Evolutionary conservation across 2,113 vertebrate species (phyloP), one percentile per base, ranked within the genome.

Genomic region (Brachypteracias leptosomus): DNA sequence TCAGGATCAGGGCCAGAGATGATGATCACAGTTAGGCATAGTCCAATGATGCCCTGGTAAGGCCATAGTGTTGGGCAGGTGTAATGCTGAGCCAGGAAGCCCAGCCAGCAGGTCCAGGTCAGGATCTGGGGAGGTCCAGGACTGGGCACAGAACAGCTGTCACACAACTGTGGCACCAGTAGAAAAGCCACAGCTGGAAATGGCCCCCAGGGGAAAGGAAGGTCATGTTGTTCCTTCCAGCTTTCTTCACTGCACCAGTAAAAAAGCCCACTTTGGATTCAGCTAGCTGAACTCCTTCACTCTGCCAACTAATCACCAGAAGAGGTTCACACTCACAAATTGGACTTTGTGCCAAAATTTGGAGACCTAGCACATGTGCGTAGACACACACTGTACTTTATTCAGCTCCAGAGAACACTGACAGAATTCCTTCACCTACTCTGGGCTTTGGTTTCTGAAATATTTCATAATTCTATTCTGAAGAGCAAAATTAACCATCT

Each of bases 191-290:
- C 20, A 65, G 33, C 13, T 78, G 57, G 20, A 81, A 81, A 65
- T 0, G 0, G 3, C 12, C 18, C 33, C 10, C 0, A 0, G 3
- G 8, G 4, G 3, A 29, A 42, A 16, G 26, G 0, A 3, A 18
- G 11, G 28, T 2, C 13, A 76, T 58, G 47, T 36, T 15, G n/a
- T 79, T 66, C 6, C 28, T 42, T 67, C 24, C 31, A 67, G 40
- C 28, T 86, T 79, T 40, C 31, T 46, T 57, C 36, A 19, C 33
- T 51, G 49, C 21, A 46, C 11, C 5, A 5, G 20, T 44, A 16
- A 81, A 19, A 15, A 12, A 54, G 24, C 18, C n/a, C 51, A 38
- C 8, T 35, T 35, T 52, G 36, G 51, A 31, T 26, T 74, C 51
- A 7, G 49, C 3, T 28, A 54, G n/a, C 42, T 67, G 19, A 83